Base-by-base conservation (phyloP, 2,797 vertebrate species). In the Microhierax caerulescens region DNA sequence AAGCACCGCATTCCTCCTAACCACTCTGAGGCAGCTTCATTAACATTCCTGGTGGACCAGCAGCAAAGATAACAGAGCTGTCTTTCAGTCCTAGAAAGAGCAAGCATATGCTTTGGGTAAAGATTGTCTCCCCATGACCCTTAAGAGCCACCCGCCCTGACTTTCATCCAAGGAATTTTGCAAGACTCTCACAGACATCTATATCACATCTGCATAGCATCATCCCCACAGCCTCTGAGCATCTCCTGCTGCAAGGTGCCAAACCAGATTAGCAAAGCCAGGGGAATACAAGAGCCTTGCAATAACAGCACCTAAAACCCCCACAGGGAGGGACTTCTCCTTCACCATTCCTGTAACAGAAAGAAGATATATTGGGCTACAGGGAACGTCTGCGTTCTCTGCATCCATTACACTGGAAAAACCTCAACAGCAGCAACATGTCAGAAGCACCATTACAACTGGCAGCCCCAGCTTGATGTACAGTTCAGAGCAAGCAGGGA, bases 81-180 rank as follows among this genome's bases (percentile, higher is more conserved):
- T 10, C 32, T 74, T 74, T 72, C 81, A 57, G 17, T 13, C 24
- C 48, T 73, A 81, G 64, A 78, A 91, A 74, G 19, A 57, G 17
- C n/a, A 56, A 56, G 22, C 5, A 13, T 32, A 16, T 41, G 61
- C 41, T 82, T 82, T 57, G 81, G 34, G 20, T 63, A 64, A 74
- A n/a, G 76, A 41, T 13, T 67, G 43, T 43, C 43, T 43, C 43
- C 43, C 17, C 43, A 43, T 43, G 43, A 82, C 14, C 68, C 37
- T n/a, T 10, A 48, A 79, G 43, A 77, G 61, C 19, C 53, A 57
- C 57, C 25, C 13, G 5, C 25, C 48, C 6, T 37, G 65, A 65
- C 7, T 83, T 83, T 48, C 48, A 88, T 37, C 21, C 68, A 60
- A 19, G 8, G 74, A 89, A 51, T 78, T 92, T 93, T 86, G 45